These are phyloP conservation scores for Pelobates cultripes DNA, from an alignment of 2,797 vertebrate genomes.

Conservation along the genomic window DNA sequence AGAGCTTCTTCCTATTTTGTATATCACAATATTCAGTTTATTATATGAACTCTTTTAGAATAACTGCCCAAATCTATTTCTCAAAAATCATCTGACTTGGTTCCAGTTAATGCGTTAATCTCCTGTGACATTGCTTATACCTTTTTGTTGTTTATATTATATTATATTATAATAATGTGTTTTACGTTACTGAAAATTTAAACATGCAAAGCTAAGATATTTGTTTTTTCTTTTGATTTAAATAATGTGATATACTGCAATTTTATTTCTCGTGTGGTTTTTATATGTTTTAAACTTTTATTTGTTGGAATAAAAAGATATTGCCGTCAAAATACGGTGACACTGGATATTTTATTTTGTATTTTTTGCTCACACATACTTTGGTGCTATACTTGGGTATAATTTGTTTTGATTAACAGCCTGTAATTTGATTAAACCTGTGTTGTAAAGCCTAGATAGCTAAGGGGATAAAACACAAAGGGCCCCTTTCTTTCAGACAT, in stretches of 20 bases:
- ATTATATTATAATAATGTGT: background rate
- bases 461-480: slow-evolving; percentile 25
- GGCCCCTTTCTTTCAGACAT: background rate
- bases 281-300: slow-evolving; percentile 8
- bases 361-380: slow-evolving; percentile 10
- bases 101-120: background rate
- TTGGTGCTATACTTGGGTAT: slow-evolving; percentile 8
- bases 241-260: background rate
- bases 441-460: slow-evolving; percentile 22
- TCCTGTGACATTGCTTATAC: background rate
- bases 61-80: background rate
- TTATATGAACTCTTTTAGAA: background rate
- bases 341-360: slow-evolving; percentile 18
- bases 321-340: slow-evolving; percentile 33
- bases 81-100: background rate
- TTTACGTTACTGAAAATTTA: background rate
- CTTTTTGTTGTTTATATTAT: background rate
- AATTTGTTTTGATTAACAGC: slow-evolving; percentile 45
- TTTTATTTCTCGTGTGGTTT: background rate
- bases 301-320: background rate
- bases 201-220: background rate
- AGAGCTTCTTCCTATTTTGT: too few species aligned
- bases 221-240: background rate
- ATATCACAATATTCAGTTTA: background rate
- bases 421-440: slow-evolving; percentile 39